Percentiles rank a stretch among this genome's conserved stretches.
Evolutionary conservation across 1,140 invertebrate genomes (phyloP).

Genomic region (Trachymyrmex cornetzi): DNA sequence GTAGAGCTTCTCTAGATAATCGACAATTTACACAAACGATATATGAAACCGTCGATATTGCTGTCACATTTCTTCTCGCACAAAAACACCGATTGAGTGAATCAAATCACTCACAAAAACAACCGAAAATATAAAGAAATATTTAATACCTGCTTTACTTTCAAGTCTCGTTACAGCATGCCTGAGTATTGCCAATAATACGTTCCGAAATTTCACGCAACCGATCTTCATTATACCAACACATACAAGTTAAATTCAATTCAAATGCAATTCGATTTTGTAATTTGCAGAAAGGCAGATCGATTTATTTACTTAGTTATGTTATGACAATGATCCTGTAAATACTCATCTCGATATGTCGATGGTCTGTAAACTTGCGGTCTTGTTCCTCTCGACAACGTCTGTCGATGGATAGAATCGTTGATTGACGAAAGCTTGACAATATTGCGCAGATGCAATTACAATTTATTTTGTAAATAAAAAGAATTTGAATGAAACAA

Average conservation of each 20-base stretch:
- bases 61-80: constrained; percentile 86
- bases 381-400: constrained; percentile 77
- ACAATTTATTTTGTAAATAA: no score
- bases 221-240: constrained; percentile 77
- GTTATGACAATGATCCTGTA: constrained; percentile 85
- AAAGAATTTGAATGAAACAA: no score
- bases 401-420: constrained; percentile 71
- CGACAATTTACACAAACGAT: constrained; percentile 78
- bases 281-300: background rate
- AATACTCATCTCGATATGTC: constrained; percentile 84
- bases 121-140: background rate
- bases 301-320: constrained; percentile 78
- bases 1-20: constrained; percentile 79
- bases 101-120: background rate
- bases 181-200: constrained; percentile 83
- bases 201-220: constrained; percentile 83
- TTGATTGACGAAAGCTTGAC: constrained; percentile 73
- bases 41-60: constrained; percentile 85
- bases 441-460: constrained; percentile 80
- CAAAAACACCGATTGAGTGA: constrained; percentile 72
- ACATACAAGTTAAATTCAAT: constrained; percentile 2
- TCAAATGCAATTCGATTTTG: background rate
- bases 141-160: constrained; percentile 77
- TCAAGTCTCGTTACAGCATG: constrained; percentile 71
- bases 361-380: constrained; percentile 82